These are phyloP conservation scores for Craseonycteris thonglongyai DNA, from an alignment of 2,113 vertebrate species.

Conservation along the genomic window DNA sequence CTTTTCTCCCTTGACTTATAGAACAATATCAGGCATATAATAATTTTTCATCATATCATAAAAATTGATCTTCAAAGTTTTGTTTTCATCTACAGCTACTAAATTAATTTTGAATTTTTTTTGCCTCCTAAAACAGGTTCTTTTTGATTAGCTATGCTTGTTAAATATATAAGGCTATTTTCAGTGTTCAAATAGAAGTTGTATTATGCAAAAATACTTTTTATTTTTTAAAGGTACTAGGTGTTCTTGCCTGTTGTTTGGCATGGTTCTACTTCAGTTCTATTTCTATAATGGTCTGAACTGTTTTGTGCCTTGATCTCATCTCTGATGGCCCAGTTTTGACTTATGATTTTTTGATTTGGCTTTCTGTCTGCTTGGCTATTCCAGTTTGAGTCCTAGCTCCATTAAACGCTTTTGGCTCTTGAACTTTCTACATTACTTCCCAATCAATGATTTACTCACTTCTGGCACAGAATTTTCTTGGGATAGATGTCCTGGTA, in stretches of 20 bases:
- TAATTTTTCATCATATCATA: not conserved
- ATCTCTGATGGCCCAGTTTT: not conserved
- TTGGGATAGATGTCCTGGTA: not conserved
- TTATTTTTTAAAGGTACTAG: not conserved
- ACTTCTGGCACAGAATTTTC: conserved; percentile 16
- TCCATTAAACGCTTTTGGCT: conserved; percentile 51
- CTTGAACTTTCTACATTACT: conserved; percentile 39
- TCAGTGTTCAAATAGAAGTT: not conserved
- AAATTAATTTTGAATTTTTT: not conserved
- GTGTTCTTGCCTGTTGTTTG: not conserved
- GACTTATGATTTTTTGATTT: not conserved
- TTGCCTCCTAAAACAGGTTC: not conserved
- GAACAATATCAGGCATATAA: not conserved
- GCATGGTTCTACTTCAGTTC: not conserved
- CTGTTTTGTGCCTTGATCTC: not conserved
- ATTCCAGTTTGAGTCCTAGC: not conserved
- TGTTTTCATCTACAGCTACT: not conserved
- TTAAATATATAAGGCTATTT: conserved; percentile 17
- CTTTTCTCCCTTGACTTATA: not conserved
- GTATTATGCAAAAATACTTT: not conserved
- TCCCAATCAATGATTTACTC: conserved; percentile 43
- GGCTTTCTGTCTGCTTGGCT: conserved; percentile 11
- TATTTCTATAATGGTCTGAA: not conserved
- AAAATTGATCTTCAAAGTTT: not conserved
- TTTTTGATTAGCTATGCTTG: not conserved